Evolutionary conservation across 2,113 vertebrate genomes (phyloP).

Genomic region (Lipotes vexillifer): DNA sequence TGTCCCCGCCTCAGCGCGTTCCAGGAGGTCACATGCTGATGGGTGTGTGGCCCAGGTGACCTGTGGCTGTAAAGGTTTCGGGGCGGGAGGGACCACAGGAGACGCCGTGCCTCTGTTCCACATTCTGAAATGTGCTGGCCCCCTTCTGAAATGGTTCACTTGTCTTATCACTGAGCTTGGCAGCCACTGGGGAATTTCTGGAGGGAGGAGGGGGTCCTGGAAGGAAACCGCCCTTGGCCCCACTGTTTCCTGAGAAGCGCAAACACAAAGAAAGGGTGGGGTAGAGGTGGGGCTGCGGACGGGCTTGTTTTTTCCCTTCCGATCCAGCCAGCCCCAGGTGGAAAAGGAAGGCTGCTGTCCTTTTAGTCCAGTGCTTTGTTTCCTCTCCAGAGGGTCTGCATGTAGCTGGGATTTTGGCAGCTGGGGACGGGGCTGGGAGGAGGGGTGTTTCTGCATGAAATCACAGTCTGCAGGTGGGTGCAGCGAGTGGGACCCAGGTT

Average conservation of each 20-base stretch:
- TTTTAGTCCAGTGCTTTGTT: neutral
- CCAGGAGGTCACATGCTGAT: neutral
- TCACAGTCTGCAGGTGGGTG: neutral
- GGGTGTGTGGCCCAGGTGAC: neutral
- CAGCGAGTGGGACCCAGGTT: neutral
- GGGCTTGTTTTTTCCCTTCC: neutral
- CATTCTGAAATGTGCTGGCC: neutral
- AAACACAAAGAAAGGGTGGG: slow-evolving; percentile 74
- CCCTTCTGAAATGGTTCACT: slow-evolving; percentile 47
- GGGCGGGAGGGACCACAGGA: too few relatives aligned
- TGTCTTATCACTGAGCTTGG: slow-evolving; percentile 68
- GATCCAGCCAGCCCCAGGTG: neutral
- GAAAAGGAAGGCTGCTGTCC: slow-evolving; percentile 60
- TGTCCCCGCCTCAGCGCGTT: neutral
- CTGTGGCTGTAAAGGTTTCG: neutral
- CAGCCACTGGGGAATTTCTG: slow-evolving; percentile 71
- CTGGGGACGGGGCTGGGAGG: neutral
- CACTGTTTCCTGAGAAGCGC: slow-evolving; percentile 43
- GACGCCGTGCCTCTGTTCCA: neutral
- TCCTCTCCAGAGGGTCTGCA: neutral
- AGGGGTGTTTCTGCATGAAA: neutral
- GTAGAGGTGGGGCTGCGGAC: neutral
- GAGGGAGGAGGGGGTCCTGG: slow-evolving; percentile 57
- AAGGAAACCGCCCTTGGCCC: slow-evolving; percentile 55
- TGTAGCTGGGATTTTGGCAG: neutral